Conservation (phyloP, 2,888 invertebrate genomes). For the Cataglyphis cursor region DNA sequence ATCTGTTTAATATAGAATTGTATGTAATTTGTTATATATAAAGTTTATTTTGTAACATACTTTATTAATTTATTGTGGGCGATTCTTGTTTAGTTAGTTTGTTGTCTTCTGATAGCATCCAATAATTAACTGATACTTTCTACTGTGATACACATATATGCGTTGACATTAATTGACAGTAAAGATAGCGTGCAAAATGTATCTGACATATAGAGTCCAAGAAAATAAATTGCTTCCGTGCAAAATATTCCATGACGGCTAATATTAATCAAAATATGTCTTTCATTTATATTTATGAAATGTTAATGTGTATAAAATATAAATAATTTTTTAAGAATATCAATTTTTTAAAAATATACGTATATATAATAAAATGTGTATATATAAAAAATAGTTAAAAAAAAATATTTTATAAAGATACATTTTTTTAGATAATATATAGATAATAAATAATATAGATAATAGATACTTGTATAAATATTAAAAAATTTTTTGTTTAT, state of each 20-base stretch:
- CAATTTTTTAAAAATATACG: neutral
- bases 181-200: neutral
- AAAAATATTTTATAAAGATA: neutral
- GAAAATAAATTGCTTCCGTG: neutral
- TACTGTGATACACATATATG: neutral
- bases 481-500: neutral
- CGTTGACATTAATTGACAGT: neutral
- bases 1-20: neutral
- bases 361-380: neutral
- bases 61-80: neutral
- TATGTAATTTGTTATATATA: too few species aligned
- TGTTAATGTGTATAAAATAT: neutral
- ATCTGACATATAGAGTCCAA: neutral
- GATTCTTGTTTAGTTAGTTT: neutral
- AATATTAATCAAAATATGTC: neutral
- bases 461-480: neutral
- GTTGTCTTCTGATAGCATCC: neutral
- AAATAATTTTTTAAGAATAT: neutral
- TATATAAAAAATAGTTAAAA: neutral
- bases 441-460: neutral
- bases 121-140: slow-evolving; percentile 22
- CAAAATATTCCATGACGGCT: neutral
- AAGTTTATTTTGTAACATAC: slow-evolving; percentile 1
- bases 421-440: neutral
- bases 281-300: neutral